Evolutionary conservation across 35 echinoderm and acorn worm species (phyloP), one percentile per base, ranked within the genome.

Genomic region (Ophioderma brevispina): DNA sequence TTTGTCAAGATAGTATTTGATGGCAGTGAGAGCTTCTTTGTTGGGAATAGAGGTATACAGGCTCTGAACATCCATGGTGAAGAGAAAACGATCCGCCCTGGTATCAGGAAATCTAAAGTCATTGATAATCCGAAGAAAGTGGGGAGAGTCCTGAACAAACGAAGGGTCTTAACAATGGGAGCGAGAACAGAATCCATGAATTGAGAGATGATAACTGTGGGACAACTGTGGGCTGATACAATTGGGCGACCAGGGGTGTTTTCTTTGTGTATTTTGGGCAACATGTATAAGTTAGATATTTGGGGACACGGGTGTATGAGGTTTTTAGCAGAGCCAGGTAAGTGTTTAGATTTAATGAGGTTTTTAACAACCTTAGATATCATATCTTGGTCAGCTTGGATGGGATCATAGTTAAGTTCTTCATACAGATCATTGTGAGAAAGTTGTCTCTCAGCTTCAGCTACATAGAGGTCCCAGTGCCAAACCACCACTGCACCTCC

Each of bases 201-300:
- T 77, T 87, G 59, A 14, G 85, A 87, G 23, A 87, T 75, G 25
- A 87, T 75, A 34, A 87, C 85, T 3, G 85, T 70, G 10, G 85
- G 59, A 41, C 85, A 76, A 15, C 85, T 87, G 21, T 76, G 37
- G n/a, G 88, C 81, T 34, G 88, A 90, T 10, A 83, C 33, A 33
- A 90, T 82, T 35, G 88, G 88, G 30, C 80, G 8, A 19, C 78
- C 78, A 55, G 59, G 28, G 10, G 59, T 25, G 59, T 70, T 70
- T 6, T 6, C 59, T 30, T 70, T 13, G 23, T 70, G 88, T 0
- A 90, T 90, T 90, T 90, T 90, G 25, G 88, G 80, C 31, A 90
- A 76, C 43, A 90, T 56, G 37, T 83, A 90, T 31, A 90, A 90
- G 38, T 90, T 83, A n/a, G 88, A 79, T 25, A 35, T 82, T 32